A percentile compares a stretch with the other conserved stretches of the same genome.
These are phyloP conservation scores for Lamellibrachia columna DNA, from an alignment of 2,888 invertebrate species.

Conservation along the genomic window DNA sequence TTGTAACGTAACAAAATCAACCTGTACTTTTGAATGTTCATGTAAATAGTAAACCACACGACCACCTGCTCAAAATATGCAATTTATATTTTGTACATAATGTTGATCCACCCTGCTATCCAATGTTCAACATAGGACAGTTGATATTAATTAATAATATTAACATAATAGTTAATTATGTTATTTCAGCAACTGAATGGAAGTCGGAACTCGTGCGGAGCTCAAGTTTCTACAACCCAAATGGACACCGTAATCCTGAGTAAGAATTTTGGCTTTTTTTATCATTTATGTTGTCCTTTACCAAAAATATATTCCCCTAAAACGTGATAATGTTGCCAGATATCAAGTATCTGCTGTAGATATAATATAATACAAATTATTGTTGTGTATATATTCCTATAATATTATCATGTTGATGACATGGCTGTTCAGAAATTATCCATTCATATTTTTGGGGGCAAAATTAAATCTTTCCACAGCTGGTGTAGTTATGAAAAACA, in stretches of 20 bases:
- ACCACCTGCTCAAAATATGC: not conserved
- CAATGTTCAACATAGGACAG: not conserved
- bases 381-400: not conserved
- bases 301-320: too few species aligned
- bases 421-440: too few species aligned
- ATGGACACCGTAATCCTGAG: conserved; percentile 84
- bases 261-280: conserved; percentile 64
- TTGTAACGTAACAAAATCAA: not conserved
- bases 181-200: conserved; percentile 76
- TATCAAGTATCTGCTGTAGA: too few species aligned
- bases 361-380: not conserved
- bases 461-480: too few species aligned
- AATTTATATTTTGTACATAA: not conserved
- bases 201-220: conserved; percentile 84
- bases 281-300: too few species aligned
- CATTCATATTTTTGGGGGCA: too few species aligned
- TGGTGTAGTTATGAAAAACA: too few species aligned
- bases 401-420: not conserved
- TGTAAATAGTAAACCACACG: not conserved
- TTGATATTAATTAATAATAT: not conserved
- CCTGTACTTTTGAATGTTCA: not conserved
- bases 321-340: too few species aligned
- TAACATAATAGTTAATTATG: not conserved
- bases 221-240: conserved; percentile 78
- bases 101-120: not conserved